phyloP scores from a whole-genome alignment of 37 sponge, comb jelly and placozoan species.

The Petrosia ficiformis region DNA sequence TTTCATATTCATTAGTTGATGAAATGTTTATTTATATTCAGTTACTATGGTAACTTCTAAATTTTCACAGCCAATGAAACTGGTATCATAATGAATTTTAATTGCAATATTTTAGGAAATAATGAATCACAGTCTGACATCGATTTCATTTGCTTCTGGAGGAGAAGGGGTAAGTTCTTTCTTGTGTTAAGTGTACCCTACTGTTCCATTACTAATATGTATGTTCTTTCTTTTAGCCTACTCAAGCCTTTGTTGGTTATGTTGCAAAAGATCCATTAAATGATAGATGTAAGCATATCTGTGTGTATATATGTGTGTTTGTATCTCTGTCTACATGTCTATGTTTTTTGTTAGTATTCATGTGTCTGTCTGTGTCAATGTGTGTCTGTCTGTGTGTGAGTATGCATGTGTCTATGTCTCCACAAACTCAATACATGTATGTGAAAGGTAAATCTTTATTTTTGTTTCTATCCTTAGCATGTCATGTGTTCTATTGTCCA shows the following conservation, averaged over 20 bases:
- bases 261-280: slow-evolving; percentile 80
- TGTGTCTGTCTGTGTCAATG: too few relatives aligned
- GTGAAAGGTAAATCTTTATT: neutral
- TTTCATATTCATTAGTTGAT: too few relatives aligned
- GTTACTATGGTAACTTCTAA: too few relatives aligned
- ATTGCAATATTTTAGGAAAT: slow-evolving; percentile 46
- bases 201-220: neutral
- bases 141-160: slow-evolving; percentile 88
- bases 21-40: too few relatives aligned
- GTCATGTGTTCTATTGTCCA: slow-evolving; percentile 82
- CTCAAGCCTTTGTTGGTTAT: slow-evolving; percentile 72
- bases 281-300: slow-evolving; percentile 73
- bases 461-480: slow-evolving; percentile 40
- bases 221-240: slow-evolving; percentile 23
- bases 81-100: too few relatives aligned
- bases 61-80: too few relatives aligned
- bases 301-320: too few relatives aligned
- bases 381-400: too few relatives aligned
- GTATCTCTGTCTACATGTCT: too few relatives aligned
- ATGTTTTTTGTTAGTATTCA: too few relatives aligned
- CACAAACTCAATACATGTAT: too few relatives aligned
- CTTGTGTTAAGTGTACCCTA: neutral
- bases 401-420: too few relatives aligned
- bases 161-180: slow-evolving; percentile 79
- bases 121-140: slow-evolving; percentile 58